Percentiles rank a stretch among this genome's conserved stretches.
phyloP scores from a whole-genome alignment of 1,140 invertebrate species.

The Matsumurasca onukii region DNA sequence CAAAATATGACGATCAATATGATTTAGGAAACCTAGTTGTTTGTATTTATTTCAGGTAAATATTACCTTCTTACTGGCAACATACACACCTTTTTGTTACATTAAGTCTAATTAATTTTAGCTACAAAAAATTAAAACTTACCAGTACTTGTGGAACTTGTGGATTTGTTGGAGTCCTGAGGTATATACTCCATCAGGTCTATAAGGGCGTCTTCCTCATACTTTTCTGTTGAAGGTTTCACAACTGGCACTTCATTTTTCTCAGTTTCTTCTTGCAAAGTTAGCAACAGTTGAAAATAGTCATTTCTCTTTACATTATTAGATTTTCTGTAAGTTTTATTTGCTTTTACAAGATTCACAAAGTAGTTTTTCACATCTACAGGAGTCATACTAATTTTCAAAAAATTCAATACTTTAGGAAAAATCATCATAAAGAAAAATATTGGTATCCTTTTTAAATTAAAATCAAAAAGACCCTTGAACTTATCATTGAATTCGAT shows the following conservation, averaged over 20 bases:
- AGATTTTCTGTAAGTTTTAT: not conserved
- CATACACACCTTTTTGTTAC: no score
- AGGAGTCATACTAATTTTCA: not conserved
- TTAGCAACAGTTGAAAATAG: conserved; percentile 26
- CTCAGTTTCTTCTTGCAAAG: conserved; percentile 22
- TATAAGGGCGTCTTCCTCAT: conserved; percentile 22
- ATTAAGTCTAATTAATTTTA: no score
- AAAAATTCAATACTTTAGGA: not conserved
- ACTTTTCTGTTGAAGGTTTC: no score
- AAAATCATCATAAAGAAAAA: not conserved
- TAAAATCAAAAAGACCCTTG: conserved; percentile 11
- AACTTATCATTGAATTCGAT: conserved; percentile 2
- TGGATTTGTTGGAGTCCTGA: no score
- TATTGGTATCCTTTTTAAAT: not conserved
- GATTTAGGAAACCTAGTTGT: no score
- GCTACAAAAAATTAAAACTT: no score
- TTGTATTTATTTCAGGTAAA: no score
- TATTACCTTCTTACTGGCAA: no score
- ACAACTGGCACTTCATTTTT: not conserved
- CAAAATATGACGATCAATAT: no score
- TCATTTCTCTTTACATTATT: conserved; percentile 18
- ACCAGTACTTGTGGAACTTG: no score
- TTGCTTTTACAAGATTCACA: not conserved
- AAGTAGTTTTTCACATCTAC: conserved; percentile 2
- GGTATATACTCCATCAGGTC: conserved; percentile 9